These are phyloP conservation scores for Aspidoscelis tigris DNA, from an alignment of 2,113 vertebrate species.

Conservation along the genomic window DNA sequence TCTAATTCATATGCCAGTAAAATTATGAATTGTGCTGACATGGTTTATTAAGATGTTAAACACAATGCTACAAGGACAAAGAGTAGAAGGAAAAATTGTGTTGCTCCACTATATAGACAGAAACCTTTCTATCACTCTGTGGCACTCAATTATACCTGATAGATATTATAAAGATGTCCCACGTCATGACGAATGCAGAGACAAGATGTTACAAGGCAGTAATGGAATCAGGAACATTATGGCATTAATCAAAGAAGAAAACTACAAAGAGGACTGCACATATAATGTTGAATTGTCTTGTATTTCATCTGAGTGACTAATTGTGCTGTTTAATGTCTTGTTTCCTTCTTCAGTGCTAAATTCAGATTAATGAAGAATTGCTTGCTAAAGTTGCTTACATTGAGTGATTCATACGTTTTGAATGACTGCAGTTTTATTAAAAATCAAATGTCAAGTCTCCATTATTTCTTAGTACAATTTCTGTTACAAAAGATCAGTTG, in stretches of 20 bases:
- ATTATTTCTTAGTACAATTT: background rate
- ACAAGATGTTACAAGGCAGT: constrained; percentile 25
- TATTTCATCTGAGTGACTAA: constrained; percentile 50
- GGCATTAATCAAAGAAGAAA: constrained; percentile 47
- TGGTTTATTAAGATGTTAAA: constrained; percentile 47
- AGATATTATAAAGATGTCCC: constrained; percentile 40
- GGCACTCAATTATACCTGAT: constrained; percentile 33
- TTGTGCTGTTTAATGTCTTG: constrained; percentile 27
- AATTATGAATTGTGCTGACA: constrained; percentile 40
- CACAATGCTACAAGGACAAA: constrained; percentile 34
- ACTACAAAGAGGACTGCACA: constrained; percentile 19
- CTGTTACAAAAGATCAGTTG: background rate
- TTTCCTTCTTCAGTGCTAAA: constrained; percentile 53
- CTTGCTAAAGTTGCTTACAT: background rate
- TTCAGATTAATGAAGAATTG: constrained; percentile 52
- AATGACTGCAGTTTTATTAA: background rate
- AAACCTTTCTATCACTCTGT: constrained; percentile 39
- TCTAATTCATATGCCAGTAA: constrained; percentile 26
- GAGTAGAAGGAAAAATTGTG: constrained; percentile 30
- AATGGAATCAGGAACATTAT: constrained; percentile 53
- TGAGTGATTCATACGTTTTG: background rate
- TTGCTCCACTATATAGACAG: constrained; percentile 23
- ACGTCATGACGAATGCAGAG: constrained; percentile 46
- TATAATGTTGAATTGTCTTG: constrained; percentile 27
- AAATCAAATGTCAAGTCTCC: background rate